Evolutionary conservation across 64 coral and sea anemone genomes (phyloP), one percentile per base, ranked within the genome.

Genomic region (Cladopsammia gracilis): DNA sequence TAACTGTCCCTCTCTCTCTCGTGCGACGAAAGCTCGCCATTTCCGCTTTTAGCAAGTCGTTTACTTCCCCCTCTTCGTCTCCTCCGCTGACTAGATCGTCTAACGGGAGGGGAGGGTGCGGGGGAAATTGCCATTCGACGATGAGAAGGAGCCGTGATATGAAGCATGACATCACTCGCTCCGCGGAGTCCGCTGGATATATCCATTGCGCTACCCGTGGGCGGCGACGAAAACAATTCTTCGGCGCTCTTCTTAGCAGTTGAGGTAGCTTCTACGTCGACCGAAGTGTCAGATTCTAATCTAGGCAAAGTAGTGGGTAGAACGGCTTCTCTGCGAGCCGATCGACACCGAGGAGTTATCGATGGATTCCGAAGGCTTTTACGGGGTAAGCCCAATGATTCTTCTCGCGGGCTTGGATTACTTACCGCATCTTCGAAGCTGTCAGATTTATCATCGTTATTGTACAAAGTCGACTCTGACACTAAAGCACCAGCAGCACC

Each of bases 401-500:
- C 48, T 48, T 88, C 84, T 7, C 87, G 49, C 7, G 92, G 92
- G 20, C 60, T 77, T 24, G 15, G 50, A 26, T 54, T 84, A 6
- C 50, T 59, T 58, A 7, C 73, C 7, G 10, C 66, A 6, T 57
- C 24, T 20, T 61, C 81, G 25, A 54, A 71, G 48, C 24, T 56
- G 48, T 87, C 82, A 3, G 69, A 86, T 3, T 90, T 77, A 19
- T 89, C 96, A 20, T 98, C 92, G 61, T 94, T 93, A 56, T 80
- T 87, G 56, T 87, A 85, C 52, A 98, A 67, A 49, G 91, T 94
- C 2, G 96, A 91, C 6, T 98, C 92, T 4, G 98, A 96, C 22
- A 99, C 95, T 25, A 99, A 72, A 8, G 90, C 98, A 57, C 98
- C 95, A 23, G 98, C 98, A 50, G 98, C 98, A 25, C 98, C 98